Evolutionary conservation across 2,113 vertebrate genomes (phyloP).

Genomic region (Fukomys damarensis): DNA sequence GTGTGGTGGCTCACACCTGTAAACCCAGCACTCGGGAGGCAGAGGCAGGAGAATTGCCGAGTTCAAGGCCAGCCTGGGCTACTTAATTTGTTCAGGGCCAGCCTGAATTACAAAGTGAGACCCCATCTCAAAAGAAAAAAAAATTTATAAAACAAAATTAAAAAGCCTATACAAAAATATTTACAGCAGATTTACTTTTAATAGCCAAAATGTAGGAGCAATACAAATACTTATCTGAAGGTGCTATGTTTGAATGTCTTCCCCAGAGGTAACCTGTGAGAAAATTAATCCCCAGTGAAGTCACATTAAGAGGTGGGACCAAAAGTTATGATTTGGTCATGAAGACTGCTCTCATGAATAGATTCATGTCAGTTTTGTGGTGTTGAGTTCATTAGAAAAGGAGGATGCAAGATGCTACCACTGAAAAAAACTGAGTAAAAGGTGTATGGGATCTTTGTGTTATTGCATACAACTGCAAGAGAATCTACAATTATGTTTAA

Average conservation of each 20-base stretch:
- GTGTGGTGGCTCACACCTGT: no score
- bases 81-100: no score
- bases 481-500: constrained; percentile 14
- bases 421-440: background rate
- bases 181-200: constrained; percentile 19
- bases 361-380: background rate
- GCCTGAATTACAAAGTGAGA: no score
- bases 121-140: no score
- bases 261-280: background rate
- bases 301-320: background rate
- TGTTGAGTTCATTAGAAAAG: background rate
- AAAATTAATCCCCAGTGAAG: background rate
- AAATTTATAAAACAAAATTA: background rate
- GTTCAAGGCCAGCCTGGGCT: no score
- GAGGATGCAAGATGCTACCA: background rate
- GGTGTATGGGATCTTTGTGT: background rate
- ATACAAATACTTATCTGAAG: background rate
- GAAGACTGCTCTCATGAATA: background rate
- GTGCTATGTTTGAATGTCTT: background rate
- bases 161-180: constrained; percentile 7
- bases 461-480: background rate
- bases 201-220: background rate
- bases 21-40: no score
- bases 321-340: background rate
- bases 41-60: no score